Evolutionary conservation across 30 jellyfish, hydroid and myxozoan species (phyloP).

Genomic region (Chrysaora quinquecirrha): DNA sequence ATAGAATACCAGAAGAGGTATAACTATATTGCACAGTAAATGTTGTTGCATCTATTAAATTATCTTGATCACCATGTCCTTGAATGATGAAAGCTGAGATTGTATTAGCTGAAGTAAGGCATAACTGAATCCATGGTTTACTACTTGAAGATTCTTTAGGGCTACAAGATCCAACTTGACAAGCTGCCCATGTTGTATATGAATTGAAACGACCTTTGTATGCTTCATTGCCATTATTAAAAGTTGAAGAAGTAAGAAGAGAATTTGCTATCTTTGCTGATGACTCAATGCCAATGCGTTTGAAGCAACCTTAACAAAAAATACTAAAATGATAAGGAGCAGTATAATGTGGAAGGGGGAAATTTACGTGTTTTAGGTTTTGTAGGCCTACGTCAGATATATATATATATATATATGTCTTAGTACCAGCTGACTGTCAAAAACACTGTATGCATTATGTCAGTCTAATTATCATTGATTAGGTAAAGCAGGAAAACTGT

Average conservation of each 20-base stretch:
- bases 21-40: constrained; percentile 25
- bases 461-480: too few species aligned
- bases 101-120: constrained; percentile 9
- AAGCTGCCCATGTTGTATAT: too few species aligned
- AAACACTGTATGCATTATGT: too few species aligned
- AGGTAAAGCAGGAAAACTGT: too few species aligned
- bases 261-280: too few species aligned
- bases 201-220: too few species aligned
- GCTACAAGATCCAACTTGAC: constrained; percentile 36
- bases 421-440: too few species aligned
- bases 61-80: constrained; percentile 62
- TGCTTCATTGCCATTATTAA: too few species aligned
- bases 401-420: too few species aligned
- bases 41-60: constrained; percentile 25
- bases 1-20: not conserved
- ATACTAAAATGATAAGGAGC: not conserved
- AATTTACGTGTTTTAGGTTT: too few species aligned
- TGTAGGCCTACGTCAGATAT: too few species aligned
- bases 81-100: constrained; percentile 34
- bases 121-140: constrained; percentile 69
- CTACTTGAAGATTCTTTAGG: constrained; percentile 48
- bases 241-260: too few species aligned
- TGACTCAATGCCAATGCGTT: constrained; percentile 34
- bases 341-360: not conserved
- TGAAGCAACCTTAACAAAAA: constrained; percentile 29